Base-by-base conservation (phyloP, 2,797 vertebrate species). In the Nasua narica region DNA sequence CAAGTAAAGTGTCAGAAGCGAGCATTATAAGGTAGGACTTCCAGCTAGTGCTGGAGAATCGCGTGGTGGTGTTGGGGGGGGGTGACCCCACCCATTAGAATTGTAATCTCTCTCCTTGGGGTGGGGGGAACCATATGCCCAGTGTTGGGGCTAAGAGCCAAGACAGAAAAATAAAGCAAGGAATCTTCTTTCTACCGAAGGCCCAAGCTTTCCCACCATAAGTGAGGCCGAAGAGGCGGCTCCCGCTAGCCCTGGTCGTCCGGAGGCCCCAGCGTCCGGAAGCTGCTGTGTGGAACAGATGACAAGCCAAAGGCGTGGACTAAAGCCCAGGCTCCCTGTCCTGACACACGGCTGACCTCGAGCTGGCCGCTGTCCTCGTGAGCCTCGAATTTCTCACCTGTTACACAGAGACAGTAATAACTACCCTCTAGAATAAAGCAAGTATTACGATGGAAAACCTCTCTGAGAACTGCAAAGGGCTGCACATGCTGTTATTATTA, bases 221-320 rank as follows among this genome's bases (percentile, higher is more conserved):
- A 77, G 37, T 58, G 19, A 46, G 21, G 54, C 81, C 62, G n/a
- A 46, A 23, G 27, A 52, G 25, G 62, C 54, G 46, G 50, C 5
- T 46, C 62, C 16, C 16, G 15, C 13, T 7, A 9, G 9, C 40
- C n/a, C 65, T 37, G 69, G 12, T 7, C 4, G 13, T 48, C 65
- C 52, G 9, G 79, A 12, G 43, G 67, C 2, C 29, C 23, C 32
- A 0, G 2, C 12, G 29, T 50, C 76, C 50, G 14, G 83, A 25
- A 69, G 70, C 92, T n/a, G 62, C 37, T 8, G 23, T 16, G 35
- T 18, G 29, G 6, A 12, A 62, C 15, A 1, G 2, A 16, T 37
- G 2, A 13, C 5, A 11, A 7, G 52, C 67, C 43, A 27, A 25
- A 78, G 83, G 46, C 0, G 0, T 0, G 2, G 32, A 48, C 72